phyloP scores from a whole-genome alignment of 2,113 vertebrate genomes.

The Polyodon spathula region DNA sequence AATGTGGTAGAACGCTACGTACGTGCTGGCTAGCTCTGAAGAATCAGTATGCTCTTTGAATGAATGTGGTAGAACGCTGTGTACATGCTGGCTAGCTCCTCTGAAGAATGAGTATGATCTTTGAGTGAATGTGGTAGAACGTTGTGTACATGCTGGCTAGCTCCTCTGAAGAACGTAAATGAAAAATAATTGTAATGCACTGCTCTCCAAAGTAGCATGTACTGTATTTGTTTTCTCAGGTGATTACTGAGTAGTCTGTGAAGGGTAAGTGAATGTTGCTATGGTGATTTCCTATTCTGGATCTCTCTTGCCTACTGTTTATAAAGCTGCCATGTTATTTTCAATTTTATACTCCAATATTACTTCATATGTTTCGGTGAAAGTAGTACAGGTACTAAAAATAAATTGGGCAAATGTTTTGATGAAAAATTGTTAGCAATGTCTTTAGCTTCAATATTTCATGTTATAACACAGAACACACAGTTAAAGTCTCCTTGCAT shows the following conservation, averaged over 20 bases:
- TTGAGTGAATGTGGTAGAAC: too few relatives aligned
- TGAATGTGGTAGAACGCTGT: background rate
- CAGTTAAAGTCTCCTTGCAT: too few relatives aligned
- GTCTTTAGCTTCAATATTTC: too few relatives aligned
- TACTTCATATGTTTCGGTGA: too few relatives aligned
- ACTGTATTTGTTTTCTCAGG: constrained; percentile 10
- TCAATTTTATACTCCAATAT: too few relatives aligned
- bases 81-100: background rate
- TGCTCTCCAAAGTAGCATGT: background rate
- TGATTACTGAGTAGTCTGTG: constrained; percentile 17
- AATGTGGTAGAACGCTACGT: background rate
- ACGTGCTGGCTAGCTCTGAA: background rate
- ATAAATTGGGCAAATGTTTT: too few relatives aligned
- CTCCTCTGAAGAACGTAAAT: background rate
- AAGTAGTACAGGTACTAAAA: too few relatives aligned
- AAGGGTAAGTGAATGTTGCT: constrained; percentile 20
- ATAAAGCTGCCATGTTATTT: too few relatives aligned
- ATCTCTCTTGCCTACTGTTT: too few relatives aligned
- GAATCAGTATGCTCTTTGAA: too few relatives aligned
- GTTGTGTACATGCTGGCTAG: background rate
- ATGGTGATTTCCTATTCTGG: constrained; percentile 15
- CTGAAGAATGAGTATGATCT: background rate
- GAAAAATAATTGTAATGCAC: constrained; percentile 7
- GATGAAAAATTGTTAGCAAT: too few relatives aligned
- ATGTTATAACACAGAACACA: too few relatives aligned